Percentiles rank a stretch among this genome's conserved stretches.
phyloP scores from a whole-genome alignment of 2,113 vertebrate species.

The Mormyrus lacerda region DNA sequence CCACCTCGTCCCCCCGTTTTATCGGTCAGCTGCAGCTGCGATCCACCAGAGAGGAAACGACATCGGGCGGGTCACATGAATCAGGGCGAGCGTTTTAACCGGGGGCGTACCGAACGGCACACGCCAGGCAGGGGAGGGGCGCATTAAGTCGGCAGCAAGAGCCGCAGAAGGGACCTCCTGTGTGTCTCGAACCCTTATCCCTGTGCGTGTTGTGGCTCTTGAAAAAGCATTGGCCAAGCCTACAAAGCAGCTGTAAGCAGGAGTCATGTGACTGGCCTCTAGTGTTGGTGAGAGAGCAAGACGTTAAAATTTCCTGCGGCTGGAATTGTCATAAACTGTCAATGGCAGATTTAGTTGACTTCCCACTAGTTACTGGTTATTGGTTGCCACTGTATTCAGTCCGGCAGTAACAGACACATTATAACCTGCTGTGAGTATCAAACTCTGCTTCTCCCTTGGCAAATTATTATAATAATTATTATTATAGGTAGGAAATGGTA shows the following conservation, averaged over 20 bases:
- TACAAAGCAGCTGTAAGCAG: not conserved
- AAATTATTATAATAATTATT: not conserved
- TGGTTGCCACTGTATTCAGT: not conserved
- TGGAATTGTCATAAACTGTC: not conserved
- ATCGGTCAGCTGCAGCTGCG: not conserved
- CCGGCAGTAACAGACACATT: not conserved
- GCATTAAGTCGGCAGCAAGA: not conserved
- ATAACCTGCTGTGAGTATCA: not conserved
- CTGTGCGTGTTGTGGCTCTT: not conserved
- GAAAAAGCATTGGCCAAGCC: not conserved
- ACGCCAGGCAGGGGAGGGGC: not conserved
- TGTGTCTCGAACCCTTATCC: not conserved
- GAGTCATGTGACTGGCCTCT: not conserved
- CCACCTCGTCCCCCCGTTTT: not conserved
- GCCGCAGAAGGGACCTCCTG: not conserved
- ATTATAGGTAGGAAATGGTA: not conserved
- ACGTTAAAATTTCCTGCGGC: not conserved
- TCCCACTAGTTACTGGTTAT: not conserved
- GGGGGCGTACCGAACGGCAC: not conserved
- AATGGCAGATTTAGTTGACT: not conserved
- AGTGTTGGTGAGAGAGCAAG: not conserved
- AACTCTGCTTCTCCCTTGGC: not conserved
- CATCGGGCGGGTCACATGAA: not conserved
- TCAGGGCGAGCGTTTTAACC: not conserved
- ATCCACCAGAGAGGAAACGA: not conserved